Conservation (phyloP, 2,113 vertebrate genomes). For the Atractosteus spatula region DNA sequence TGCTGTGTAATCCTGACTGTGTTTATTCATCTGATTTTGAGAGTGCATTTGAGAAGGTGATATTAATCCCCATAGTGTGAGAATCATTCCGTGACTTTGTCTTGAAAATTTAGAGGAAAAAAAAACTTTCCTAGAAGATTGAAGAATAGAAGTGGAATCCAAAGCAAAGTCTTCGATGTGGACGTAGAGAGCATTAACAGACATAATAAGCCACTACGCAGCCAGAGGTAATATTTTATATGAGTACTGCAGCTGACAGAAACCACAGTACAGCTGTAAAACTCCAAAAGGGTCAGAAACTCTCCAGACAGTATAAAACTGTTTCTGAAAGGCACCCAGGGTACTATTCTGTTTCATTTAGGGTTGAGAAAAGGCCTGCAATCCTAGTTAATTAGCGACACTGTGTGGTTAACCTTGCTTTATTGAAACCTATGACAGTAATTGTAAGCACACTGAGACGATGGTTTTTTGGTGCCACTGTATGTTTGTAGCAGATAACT, state of each 20-base stretch:
- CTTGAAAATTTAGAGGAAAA: too few species aligned
- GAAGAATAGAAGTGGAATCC: background rate
- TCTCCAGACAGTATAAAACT: conserved; percentile 39
- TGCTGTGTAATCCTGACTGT: too few species aligned
- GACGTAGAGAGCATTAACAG: conserved; percentile 2
- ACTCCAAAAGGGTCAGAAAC: conserved; percentile 45
- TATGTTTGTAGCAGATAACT: too few species aligned
- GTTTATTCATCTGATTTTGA: too few species aligned
- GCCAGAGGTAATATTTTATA: conserved; percentile 43
- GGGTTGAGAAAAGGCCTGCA: conserved; percentile 36
- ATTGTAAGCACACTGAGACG: background rate
- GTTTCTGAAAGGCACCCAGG: conserved; percentile 45
- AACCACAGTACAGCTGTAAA: conserved; percentile 51
- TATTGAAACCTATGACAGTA: conserved; percentile 41
- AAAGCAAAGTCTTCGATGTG: background rate
- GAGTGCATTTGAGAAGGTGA: too few species aligned
- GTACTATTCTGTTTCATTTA: conserved; percentile 46
- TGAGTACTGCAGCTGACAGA: conserved; percentile 35
- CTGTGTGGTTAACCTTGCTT: conserved; percentile 30
- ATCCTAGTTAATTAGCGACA: conserved; percentile 33
- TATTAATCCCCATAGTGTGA: too few species aligned
- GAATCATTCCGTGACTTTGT: too few species aligned
- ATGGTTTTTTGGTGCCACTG: too few species aligned
- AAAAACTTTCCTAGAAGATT: too few species aligned
- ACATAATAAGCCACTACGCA: conserved; percentile 36